These are phyloP conservation scores for Colinus virginianus DNA, from an alignment of 2,113 vertebrate genomes.

Conservation along the genomic window DNA sequence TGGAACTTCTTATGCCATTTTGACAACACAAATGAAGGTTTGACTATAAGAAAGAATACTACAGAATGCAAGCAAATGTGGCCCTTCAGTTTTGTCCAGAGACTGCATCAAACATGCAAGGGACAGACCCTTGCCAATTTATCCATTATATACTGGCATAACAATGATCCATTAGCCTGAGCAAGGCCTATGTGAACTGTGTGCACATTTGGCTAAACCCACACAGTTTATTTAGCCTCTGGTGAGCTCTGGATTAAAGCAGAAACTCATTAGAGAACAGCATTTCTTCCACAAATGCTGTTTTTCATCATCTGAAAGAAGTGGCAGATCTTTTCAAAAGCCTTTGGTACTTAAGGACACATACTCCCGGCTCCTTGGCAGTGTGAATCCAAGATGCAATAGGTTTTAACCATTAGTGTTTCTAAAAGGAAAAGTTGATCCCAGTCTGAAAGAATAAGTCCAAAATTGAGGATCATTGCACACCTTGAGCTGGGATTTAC, in stretches of 20 bases:
- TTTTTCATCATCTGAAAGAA: constrained; percentile 49
- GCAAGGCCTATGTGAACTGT: constrained; percentile 59
- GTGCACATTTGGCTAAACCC: constrained; percentile 53
- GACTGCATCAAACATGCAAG: constrained; percentile 47
- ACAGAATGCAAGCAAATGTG: constrained; percentile 31
- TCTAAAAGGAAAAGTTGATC: constrained; percentile 35
- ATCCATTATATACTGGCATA: constrained; percentile 64
- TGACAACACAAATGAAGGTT: constrained; percentile 62
- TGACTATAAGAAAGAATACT: constrained; percentile 39
- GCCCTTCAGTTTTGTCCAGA: constrained; percentile 35
- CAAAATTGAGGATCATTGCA: neutral
- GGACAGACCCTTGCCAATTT: constrained; percentile 67
- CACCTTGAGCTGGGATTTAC: neutral
- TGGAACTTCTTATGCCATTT: constrained; percentile 57
- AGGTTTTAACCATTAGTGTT: neutral
- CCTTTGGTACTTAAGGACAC: constrained; percentile 39
- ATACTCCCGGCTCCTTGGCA: neutral
- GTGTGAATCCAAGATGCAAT: neutral
- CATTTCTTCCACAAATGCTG: constrained; percentile 50
- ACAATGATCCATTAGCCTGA: constrained; percentile 64
- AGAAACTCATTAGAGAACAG: constrained; percentile 53
- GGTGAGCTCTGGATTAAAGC: constrained; percentile 59
- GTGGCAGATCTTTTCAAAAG: constrained; percentile 47
- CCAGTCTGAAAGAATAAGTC: constrained; percentile 1
- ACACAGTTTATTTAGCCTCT: constrained; percentile 65